A percentile compares a stretch with the other conserved stretches of the same genome.
Conservation (phyloP, 2,888 invertebrate genomes). For the Trissonchulus sp. region DNA sequence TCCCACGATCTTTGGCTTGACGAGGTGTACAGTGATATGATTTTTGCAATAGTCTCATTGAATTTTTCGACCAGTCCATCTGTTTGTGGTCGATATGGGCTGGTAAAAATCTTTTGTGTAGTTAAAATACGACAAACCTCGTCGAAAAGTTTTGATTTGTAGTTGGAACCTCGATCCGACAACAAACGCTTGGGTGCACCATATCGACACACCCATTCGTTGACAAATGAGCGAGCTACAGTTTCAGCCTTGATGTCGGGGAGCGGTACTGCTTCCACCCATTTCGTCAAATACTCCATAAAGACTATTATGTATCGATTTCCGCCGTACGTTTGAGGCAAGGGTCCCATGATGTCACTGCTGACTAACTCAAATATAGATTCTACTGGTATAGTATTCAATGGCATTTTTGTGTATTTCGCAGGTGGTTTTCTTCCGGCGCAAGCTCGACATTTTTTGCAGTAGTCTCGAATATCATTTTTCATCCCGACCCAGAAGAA, state of each 20-base stretch:
- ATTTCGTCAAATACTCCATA: slow-evolving; percentile 38
- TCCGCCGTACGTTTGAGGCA: slow-evolving; percentile 31
- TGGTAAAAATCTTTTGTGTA: slow-evolving; percentile 22
- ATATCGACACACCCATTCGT: not conserved
- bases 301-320: slow-evolving; percentile 40
- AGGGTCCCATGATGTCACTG: slow-evolving; percentile 39
- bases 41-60: too few relatives aligned
- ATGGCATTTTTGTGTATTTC: not conserved
- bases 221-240: slow-evolving; percentile 37
- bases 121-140: not conserved
- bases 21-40: too few relatives aligned
- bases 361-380: slow-evolving; percentile 22
- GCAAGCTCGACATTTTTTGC: slow-evolving; percentile 31
- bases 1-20: too few relatives aligned
- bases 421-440: slow-evolving; percentile 13
- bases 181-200: not conserved
- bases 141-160: not conserved
- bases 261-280: slow-evolving; percentile 42
- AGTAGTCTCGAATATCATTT: slow-evolving; percentile 31
- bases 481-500: too few relatives aligned
- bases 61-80: too few relatives aligned
- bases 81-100: slow-evolving; percentile 21
- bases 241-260: slow-evolving; percentile 46
- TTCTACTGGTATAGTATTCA: slow-evolving; percentile 22
- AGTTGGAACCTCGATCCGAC: slow-evolving; percentile 3